Evolutionary conservation across 2,113 vertebrate genomes (phyloP).

Genomic region (Coreoperca whiteheadi): DNA sequence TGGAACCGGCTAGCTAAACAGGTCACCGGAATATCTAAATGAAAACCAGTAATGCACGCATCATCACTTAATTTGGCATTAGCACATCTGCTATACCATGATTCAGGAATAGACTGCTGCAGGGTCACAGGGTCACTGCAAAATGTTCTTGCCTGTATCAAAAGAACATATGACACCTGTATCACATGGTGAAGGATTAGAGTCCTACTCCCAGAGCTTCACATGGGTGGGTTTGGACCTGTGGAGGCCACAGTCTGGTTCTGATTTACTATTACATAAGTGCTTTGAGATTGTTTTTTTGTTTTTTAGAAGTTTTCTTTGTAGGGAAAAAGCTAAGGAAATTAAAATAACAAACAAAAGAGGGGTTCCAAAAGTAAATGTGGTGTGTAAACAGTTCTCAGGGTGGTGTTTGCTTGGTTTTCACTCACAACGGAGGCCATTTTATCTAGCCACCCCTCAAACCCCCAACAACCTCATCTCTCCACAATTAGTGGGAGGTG

Average conservation of each 20-base stretch:
- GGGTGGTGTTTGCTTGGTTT: slow-evolving; percentile 45
- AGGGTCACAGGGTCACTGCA: slow-evolving; percentile 23
- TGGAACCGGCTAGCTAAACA: slow-evolving; percentile 9
- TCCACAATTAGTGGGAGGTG: slow-evolving; percentile 61
- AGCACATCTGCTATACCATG: slow-evolving; percentile 7
- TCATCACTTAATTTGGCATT: slow-evolving; percentile 32
- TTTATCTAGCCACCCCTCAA: slow-evolving; percentile 26
- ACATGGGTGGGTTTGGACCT: slow-evolving; percentile 66
- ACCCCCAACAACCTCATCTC: slow-evolving; percentile 39
- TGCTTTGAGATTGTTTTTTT: slow-evolving; percentile 66
- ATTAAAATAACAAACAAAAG: slow-evolving; percentile 70
- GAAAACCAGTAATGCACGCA: slow-evolving; percentile 42
- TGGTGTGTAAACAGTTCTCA: slow-evolving; percentile 58
- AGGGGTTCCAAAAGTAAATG: slow-evolving; percentile 59
- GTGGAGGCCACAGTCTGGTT: slow-evolving; percentile 67
- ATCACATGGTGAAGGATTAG: slow-evolving; percentile 37
- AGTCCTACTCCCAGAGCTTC: slow-evolving; percentile 40
- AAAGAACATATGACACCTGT: slow-evolving; percentile 61
- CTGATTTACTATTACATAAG: slow-evolving; percentile 77
- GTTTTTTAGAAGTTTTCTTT: slow-evolving; percentile 68
- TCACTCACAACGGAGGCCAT: slow-evolving; percentile 36
- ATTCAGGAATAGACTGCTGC: slow-evolving; percentile 24
- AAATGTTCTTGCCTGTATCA: slow-evolving; percentile 35
- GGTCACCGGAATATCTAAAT: slow-evolving; percentile 28
- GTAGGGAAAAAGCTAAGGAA: slow-evolving; percentile 45